Conservation (phyloP, 2,888 invertebrate genomes). For the Dexiosoma caninum region DNA sequence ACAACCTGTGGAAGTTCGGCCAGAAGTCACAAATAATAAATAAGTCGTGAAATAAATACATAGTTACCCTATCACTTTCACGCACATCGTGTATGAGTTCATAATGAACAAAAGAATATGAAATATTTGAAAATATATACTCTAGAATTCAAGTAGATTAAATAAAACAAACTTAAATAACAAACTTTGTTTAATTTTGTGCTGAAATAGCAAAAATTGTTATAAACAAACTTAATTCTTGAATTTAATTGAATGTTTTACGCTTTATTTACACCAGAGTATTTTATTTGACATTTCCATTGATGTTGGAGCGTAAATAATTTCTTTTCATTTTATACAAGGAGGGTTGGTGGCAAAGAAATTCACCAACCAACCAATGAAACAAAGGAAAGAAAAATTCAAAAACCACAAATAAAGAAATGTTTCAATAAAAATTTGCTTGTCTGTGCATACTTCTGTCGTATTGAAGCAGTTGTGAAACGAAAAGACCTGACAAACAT, state of each 20-base stretch:
- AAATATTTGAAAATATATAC: background rate
- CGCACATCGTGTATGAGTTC: background rate
- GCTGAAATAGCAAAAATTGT: background rate
- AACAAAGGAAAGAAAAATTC: background rate
- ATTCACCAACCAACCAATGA: background rate
- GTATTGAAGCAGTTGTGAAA: background rate
- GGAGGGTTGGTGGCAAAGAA: conserved; percentile 14
- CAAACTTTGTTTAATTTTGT: background rate
- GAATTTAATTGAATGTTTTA: conserved; percentile 55
- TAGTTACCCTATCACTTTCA: background rate
- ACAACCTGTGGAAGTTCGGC: too few species aligned
- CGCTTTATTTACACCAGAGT: conserved; percentile 46
- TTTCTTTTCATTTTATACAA: background rate
- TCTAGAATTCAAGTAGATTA: background rate
- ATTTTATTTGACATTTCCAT: background rate
- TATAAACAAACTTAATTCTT: conserved; percentile 33
- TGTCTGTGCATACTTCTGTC: background rate
- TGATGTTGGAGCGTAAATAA: background rate
- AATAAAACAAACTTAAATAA: background rate
- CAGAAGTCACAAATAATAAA: too few species aligned
- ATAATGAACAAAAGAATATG: background rate
- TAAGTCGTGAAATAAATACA: too few species aligned
- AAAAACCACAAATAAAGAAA: background rate
- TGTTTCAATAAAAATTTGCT: conserved; percentile 3
- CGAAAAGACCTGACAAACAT: background rate